Conservation (phyloP, 2,888 invertebrate species). For the Byasa hedistus region DNA sequence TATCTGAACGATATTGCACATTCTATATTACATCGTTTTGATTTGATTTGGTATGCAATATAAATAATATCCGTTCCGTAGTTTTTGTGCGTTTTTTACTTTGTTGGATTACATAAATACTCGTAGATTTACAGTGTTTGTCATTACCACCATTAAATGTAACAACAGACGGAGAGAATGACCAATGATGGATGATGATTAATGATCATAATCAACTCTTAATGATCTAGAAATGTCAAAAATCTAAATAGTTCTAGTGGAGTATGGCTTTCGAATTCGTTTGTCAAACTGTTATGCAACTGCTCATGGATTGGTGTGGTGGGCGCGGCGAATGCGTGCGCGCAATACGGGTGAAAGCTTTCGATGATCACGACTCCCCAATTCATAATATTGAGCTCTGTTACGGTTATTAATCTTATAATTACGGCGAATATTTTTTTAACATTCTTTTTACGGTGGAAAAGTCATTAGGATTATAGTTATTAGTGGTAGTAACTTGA, state of each 20-base stretch:
- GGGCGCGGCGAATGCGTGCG: constrained; percentile 38
- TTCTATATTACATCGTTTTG: too few relatives aligned
- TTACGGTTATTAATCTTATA: background rate
- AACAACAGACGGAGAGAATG: constrained; percentile 23
- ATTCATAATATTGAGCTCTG: constrained; percentile 15
- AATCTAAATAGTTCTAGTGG: constrained; percentile 28
- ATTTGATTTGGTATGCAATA: too few relatives aligned
- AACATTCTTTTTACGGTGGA: background rate
- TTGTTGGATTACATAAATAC: background rate
- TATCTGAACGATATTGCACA: too few relatives aligned
- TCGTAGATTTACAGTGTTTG: constrained; percentile 8
- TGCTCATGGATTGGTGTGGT: constrained; percentile 16
- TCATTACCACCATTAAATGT: constrained; percentile 5
- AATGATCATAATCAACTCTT: constrained; percentile 25
- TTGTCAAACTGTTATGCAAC: constrained; percentile 29
- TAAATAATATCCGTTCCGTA: background rate
- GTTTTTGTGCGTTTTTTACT: background rate
- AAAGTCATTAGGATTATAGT: background rate
- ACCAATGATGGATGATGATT: constrained; percentile 26
- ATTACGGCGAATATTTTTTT: background rate
- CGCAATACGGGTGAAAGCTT: constrained; percentile 65
- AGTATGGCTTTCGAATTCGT: constrained; percentile 32
- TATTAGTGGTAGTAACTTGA: background rate
- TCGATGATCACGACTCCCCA: constrained; percentile 56
- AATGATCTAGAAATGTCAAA: constrained; percentile 32